These are phyloP conservation scores for Corythornis madagascariensis DNA, from an alignment of 2,113 vertebrate genomes.

Conservation along the genomic window DNA sequence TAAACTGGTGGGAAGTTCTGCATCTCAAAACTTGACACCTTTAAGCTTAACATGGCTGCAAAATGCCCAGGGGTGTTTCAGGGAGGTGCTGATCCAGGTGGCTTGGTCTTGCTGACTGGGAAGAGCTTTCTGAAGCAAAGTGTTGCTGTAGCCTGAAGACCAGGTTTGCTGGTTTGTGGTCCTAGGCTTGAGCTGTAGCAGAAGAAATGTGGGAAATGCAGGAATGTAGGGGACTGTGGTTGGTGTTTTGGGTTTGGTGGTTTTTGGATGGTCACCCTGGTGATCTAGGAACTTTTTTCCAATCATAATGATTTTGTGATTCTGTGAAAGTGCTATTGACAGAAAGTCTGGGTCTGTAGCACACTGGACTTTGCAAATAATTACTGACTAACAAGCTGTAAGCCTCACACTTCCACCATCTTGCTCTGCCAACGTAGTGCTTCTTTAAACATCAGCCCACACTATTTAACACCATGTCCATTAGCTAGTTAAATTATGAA, in stretches of 20 bases:
- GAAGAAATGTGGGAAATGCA: not conserved
- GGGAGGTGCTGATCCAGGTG: fast-evolving
- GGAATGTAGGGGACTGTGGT: no score
- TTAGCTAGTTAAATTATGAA: conserved; percentile 75
- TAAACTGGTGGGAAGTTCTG: not conserved
- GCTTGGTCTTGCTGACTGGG: not conserved
- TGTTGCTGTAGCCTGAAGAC: not conserved
- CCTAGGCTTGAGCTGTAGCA: not conserved
- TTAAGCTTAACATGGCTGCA: fast-evolving
- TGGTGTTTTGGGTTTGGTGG: no score
- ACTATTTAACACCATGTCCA: conserved; percentile 51
- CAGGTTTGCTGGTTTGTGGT: not conserved
- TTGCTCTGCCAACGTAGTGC: not conserved
- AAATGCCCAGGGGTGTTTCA: not conserved
- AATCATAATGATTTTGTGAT: no score
- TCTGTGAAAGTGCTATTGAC: not conserved
- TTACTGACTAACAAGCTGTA: not conserved
- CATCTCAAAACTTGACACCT: not conserved
- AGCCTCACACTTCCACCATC: not conserved
- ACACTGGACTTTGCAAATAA: not conserved
- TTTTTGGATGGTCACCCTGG: no score
- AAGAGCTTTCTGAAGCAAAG: not conserved
- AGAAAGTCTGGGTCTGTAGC: not conserved
- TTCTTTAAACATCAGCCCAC: not conserved
- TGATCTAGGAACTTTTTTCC: no score